These are phyloP conservation scores for Platygyra sinensis DNA, from an alignment of 64 coral and sea anemone genomes.

Conservation along the genomic window DNA sequence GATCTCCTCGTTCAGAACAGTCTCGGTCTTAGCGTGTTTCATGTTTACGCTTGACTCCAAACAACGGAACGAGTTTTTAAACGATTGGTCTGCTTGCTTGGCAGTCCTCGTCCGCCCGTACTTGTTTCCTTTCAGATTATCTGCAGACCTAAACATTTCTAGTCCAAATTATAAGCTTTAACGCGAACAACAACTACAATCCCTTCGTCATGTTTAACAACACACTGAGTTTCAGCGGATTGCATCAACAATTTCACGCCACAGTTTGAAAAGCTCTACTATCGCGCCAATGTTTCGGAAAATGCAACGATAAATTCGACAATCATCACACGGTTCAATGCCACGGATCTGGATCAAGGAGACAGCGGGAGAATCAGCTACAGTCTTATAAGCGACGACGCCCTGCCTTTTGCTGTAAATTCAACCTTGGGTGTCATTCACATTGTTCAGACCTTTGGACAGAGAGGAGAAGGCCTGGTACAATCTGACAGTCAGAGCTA, in stretches of 20 bases:
- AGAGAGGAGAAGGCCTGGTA: slow-evolving; percentile 37
- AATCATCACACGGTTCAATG: slow-evolving; percentile 46
- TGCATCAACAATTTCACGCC: slow-evolving; percentile 54
- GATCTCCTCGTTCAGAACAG: slow-evolving; percentile 37
- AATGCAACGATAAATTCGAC: slow-evolving; percentile 50
- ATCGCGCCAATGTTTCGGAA: slow-evolving; percentile 40
- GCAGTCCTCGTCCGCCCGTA: slow-evolving; percentile 44
- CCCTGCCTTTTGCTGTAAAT: slow-evolving; percentile 48
- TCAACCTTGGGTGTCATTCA: slow-evolving; percentile 37
- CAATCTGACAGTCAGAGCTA: slow-evolving; percentile 56
- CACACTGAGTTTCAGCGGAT: slow-evolving; percentile 40
- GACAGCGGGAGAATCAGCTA: slow-evolving; percentile 53
- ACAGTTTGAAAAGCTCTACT: slow-evolving; percentile 32
- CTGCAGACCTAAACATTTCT: slow-evolving; percentile 9
- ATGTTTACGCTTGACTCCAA: slow-evolving; percentile 41
- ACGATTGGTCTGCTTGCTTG: slow-evolving; percentile 44
- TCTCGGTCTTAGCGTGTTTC: slow-evolving; percentile 42
- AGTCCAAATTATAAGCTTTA: not conserved
- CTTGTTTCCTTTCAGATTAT: slow-evolving; percentile 23
- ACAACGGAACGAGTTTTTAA: slow-evolving; percentile 38
- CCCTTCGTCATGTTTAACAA: slow-evolving; percentile 56
- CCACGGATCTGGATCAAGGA: slow-evolving; percentile 46
- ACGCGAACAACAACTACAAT: slow-evolving; percentile 36
- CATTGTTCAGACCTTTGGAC: slow-evolving; percentile 9
- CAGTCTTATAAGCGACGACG: slow-evolving; percentile 24